phyloP scores from a whole-genome alignment of 2,888 invertebrate species.

The Andrena bicolor region DNA sequence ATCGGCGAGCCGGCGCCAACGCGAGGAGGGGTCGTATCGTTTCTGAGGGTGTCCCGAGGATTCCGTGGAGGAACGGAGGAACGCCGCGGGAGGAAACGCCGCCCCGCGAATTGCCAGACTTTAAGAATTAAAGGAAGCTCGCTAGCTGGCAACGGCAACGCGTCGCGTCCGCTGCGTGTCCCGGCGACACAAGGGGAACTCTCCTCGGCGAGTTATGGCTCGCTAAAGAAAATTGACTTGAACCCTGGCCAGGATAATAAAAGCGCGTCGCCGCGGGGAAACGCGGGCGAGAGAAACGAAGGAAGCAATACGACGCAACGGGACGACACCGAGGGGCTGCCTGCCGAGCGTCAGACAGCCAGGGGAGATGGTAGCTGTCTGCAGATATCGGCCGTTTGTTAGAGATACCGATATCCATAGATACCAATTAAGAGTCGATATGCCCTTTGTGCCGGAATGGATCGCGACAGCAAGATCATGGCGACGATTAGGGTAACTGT shows the following conservation, averaged over 20 bases:
- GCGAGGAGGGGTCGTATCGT: constrained; percentile 40
- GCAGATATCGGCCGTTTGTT: constrained; percentile 15
- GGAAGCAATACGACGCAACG: constrained; percentile 61
- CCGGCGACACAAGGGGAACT: constrained; percentile 36
- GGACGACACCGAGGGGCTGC: constrained; percentile 56
- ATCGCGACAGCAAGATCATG: constrained; percentile 16
- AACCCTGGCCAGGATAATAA: constrained; percentile 83
- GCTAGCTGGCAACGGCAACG: constrained; percentile 68
- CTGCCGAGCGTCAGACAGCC: not conserved
- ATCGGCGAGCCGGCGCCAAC: constrained; percentile 66
- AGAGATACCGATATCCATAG: constrained; percentile 25
- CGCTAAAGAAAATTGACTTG: constrained; percentile 84
- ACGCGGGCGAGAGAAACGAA: constrained; percentile 73
- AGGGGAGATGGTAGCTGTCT: not conserved
- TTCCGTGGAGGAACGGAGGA: constrained; percentile 18
- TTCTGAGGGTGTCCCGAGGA: constrained; percentile 16
- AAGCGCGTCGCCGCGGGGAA: constrained; percentile 72
- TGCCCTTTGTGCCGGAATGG: constrained; percentile 13
- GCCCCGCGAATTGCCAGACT: constrained; percentile 67
- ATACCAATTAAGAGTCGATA: constrained; percentile 51
- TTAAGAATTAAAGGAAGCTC: constrained; percentile 75
- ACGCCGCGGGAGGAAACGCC: constrained; percentile 55
- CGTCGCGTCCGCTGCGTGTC: constrained; percentile 52
- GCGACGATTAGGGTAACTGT: constrained; percentile 9
- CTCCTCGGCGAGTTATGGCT: constrained; percentile 75